Percentiles rank a stretch among this genome's conserved stretches.
These are phyloP conservation scores for Illadopsis cleaveri DNA, from an alignment of 2,113 vertebrate genomes.

Conservation along the genomic window DNA sequence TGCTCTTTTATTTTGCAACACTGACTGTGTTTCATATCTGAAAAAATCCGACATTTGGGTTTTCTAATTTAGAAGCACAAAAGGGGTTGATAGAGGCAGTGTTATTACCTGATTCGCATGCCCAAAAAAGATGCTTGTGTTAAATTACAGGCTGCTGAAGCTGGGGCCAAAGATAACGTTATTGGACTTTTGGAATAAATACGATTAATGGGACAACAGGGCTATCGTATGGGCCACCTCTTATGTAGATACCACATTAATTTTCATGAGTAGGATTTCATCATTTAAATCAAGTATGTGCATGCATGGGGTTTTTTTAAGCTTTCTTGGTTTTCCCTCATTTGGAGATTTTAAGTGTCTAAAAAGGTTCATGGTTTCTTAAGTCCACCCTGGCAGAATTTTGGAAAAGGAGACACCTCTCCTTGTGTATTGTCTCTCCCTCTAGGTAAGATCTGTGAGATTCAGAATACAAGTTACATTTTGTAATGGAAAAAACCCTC, in stretches of 20 bases:
- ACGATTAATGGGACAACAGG: conserved; percentile 24
- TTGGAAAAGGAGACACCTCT: not conserved
- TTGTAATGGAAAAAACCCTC: not conserved
- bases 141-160: conserved; percentile 47
- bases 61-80: conserved; percentile 75
- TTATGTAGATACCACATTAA: not conserved
- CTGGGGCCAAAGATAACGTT: conserved; percentile 58
- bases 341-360: not conserved
- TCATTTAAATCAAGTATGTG: not conserved
- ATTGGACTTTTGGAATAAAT: conserved; percentile 29
- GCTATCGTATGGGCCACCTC: not conserved
- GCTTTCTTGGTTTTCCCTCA: not conserved
- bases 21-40: conserved; percentile 48
- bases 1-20: conserved; percentile 65
- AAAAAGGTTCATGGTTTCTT: not conserved
- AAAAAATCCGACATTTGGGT: conserved; percentile 45
- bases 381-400: not conserved
- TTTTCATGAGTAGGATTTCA: not conserved
- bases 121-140: not conserved
- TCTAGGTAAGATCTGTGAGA: not conserved
- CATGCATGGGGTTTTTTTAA: not conserved
- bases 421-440: not conserved
- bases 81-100: conserved; percentile 19
- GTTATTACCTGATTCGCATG: not conserved
- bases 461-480: not conserved